These are phyloP conservation scores for Epizoanthus fatuus DNA, from an alignment of 92 coral and sea anemone genomes.

Conservation along the genomic window DNA sequence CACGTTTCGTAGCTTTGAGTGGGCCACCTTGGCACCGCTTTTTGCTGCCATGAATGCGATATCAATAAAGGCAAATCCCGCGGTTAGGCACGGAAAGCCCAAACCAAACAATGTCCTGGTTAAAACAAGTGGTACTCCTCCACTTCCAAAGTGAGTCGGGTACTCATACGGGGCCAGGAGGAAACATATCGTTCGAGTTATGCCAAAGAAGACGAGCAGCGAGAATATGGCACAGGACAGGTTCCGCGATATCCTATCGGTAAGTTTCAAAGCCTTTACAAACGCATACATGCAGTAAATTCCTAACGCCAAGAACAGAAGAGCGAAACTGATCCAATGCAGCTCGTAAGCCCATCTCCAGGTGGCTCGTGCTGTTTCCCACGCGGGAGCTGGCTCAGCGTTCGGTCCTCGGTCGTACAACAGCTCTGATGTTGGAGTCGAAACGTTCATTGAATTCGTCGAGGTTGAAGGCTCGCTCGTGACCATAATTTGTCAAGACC, in stretches of 20 bases:
- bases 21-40: slow-evolving; percentile 22
- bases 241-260: slow-evolving; percentile 39
- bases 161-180: slow-evolving; percentile 24
- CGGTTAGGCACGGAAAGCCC: slow-evolving; percentile 39
- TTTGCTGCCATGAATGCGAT: slow-evolving; percentile 31
- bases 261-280: slow-evolving; percentile 1
- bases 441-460: too few species aligned
- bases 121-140: neutral
- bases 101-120: slow-evolving; percentile 27
- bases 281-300: slow-evolving; percentile 13
- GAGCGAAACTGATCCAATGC: slow-evolving; percentile 28
- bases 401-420: slow-evolving; percentile 22
- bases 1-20: slow-evolving; percentile 37
- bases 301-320: neutral
- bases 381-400: slow-evolving; percentile 36
- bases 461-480: too few species aligned
- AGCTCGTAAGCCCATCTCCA: slow-evolving; percentile 35
- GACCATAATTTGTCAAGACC: too few species aligned
- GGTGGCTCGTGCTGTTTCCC: neutral
- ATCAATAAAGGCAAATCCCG: slow-evolving; percentile 24
- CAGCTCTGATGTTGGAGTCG: neutral
- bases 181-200: slow-evolving; percentile 11
- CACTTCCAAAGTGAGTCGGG: slow-evolving; percentile 20
- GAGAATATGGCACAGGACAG: slow-evolving; percentile 13
- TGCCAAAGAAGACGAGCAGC: slow-evolving; percentile 29